A percentile compares a stretch with the other conserved stretches of the same genome.
Evolutionary conservation across 2,113 vertebrate genomes (phyloP).

Genomic region (Ia io): DNA sequence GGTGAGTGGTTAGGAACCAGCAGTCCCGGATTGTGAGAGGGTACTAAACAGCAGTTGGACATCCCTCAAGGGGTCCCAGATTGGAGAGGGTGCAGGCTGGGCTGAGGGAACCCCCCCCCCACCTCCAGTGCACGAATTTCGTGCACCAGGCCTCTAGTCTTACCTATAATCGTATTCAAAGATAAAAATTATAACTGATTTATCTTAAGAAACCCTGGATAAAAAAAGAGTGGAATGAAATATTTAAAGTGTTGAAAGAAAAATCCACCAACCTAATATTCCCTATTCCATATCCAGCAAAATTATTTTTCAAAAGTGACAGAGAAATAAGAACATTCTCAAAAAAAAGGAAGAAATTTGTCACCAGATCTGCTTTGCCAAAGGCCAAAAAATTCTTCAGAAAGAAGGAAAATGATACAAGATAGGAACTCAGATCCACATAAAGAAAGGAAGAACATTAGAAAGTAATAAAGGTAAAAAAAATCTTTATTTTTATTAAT

Average conservation of each 20-base stretch:
- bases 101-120: no score
- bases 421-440: not conserved
- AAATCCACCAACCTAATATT: not conserved
- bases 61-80: no score
- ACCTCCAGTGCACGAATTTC: no score
- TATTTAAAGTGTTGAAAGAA: not conserved
- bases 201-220: not conserved
- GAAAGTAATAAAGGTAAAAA: not conserved
- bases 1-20: no score
- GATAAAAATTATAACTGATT: not conserved
- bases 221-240: not conserved
- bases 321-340: not conserved
- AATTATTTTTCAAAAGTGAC: not conserved
- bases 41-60: no score
- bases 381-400: not conserved
- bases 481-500: not conserved
- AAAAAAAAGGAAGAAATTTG: not conserved
- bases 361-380: not conserved
- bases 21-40: no score
- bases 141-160: no score
- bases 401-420: not conserved
- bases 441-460: not conserved
- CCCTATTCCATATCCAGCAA: not conserved
- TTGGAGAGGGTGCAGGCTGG: no score
- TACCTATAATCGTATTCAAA: not conserved